Conservation (phyloP, 2,888 invertebrate genomes). For the Acronicta aceris region DNA sequence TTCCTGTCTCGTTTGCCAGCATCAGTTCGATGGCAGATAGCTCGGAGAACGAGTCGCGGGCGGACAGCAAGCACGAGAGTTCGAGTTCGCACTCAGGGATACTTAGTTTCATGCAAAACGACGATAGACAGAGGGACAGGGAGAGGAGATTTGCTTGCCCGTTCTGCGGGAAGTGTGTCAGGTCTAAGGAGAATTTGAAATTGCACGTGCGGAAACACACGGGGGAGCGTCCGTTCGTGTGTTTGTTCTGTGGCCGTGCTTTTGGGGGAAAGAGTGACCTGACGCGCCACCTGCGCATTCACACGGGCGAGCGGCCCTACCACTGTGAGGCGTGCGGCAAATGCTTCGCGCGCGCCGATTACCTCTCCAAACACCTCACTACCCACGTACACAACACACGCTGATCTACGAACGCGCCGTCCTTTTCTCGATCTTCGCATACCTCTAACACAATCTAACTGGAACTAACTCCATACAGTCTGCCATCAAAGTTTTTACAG, state of each 20-base stretch:
- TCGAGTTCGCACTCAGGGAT: constrained; percentile 89
- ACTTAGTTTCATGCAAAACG: constrained; percentile 91
- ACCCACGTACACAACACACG: constrained; percentile 95
- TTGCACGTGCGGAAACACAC: constrained; percentile 96
- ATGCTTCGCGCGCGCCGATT: constrained; percentile 97
- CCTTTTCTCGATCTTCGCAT: constrained; percentile 60
- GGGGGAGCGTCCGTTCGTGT: constrained; percentile 97
- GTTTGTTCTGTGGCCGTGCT: constrained; percentile 95
- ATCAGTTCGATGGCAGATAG: constrained; percentile 88
- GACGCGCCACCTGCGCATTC: constrained; percentile 95
- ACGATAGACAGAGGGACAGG: constrained; percentile 88
- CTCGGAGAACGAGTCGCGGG: constrained; percentile 85
- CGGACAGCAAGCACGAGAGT: constrained; percentile 86
- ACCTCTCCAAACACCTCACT: constrained; percentile 96
- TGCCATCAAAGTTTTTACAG: constrained; percentile 7
- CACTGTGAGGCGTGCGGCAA: constrained; percentile 98
- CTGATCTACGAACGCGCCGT: constrained; percentile 78
- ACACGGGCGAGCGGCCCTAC: constrained; percentile 96
- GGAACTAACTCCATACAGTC: constrained; percentile 38
- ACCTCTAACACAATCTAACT: constrained; percentile 55
- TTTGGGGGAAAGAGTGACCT: constrained; percentile 97
- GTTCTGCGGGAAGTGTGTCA: constrained; percentile 96
- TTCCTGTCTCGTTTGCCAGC: constrained; percentile 86
- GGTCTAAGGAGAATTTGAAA: constrained; percentile 96
- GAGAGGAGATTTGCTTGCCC: constrained; percentile 95